A percentile compares a stretch with the other conserved stretches of the same genome.
Evolutionary conservation across 2,888 invertebrate species (phyloP).

Genomic region (Cephus rjabovi): DNA sequence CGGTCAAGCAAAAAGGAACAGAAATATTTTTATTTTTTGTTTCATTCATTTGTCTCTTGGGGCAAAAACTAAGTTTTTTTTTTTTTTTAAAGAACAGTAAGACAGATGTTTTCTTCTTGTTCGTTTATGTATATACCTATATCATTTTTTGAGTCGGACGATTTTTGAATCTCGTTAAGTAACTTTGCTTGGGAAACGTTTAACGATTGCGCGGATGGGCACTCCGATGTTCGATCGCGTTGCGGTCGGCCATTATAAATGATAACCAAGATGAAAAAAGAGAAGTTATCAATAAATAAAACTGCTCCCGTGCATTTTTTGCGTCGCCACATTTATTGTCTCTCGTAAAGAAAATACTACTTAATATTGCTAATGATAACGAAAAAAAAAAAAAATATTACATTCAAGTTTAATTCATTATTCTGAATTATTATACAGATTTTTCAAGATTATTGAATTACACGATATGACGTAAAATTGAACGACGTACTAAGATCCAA

Average conservation of each 20-base stretch:
- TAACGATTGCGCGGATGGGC: not conserved
- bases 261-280: not conserved
- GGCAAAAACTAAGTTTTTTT: no score
- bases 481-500: not conserved
- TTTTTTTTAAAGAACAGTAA: not conserved
- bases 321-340: constrained; percentile 27
- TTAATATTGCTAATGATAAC: no score
- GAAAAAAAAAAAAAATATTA: not conserved
- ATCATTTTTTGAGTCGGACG: not conserved
- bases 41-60: not conserved
- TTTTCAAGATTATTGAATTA: constrained; percentile 3
- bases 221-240: constrained; percentile 19
- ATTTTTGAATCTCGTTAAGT: not conserved
- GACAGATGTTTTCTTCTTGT: not conserved
- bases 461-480: not conserved
- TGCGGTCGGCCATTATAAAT: constrained; percentile 20
- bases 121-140: not conserved
- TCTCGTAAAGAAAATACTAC: constrained; percentile 8
- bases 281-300: constrained; percentile 28
- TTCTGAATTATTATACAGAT: constrained; percentile 18
- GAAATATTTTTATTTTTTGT: not conserved
- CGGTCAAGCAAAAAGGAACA: not conserved
- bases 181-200: not conserved
- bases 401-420: constrained; percentile 21
- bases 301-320: constrained; percentile 34